Base-by-base conservation (phyloP, 2,797 vertebrate species). In the Odontamblyopus rebecca region DNA sequence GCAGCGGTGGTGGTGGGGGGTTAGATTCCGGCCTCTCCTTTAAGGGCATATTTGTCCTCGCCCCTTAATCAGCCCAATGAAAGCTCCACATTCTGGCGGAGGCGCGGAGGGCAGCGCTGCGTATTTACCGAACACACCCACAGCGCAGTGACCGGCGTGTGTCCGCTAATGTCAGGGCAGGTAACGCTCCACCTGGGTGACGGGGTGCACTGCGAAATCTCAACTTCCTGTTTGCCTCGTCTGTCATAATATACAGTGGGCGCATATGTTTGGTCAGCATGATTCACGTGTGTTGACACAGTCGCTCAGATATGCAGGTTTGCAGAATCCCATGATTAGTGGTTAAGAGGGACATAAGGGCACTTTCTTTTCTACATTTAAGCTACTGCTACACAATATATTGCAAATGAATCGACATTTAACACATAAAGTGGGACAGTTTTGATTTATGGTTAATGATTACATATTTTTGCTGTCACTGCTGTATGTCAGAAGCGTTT, bases 61-160 rank as follows among this genome's bases (percentile, higher is more conserved):
- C 89, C 84, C 87, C 83, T 89, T 92, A 91, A 91, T 93, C 89
- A 91, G 80, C 64, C 77, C 79, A 91, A 91, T 92, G 85, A 93
- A 91, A 92, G 83, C 89, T 81, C 71, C 77, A 80, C 89, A 89
- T 88, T 91, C 83, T 91, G 85, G 63, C 68, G 41, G 62, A 84
- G 82, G 80, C 78, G 59, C 78, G 76, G 84, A 80, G 85, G 84
- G 77, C 83, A 83, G 82, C 69, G 87, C 89, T 90, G 89, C 82
- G 90, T 93, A 90, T 93, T 93, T 93, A 93, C 88, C 87, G 91
- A 93, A 93, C 91, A 91, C 85, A 83, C 85, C 85, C 79, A 81
- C 86, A 81, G 78, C 82, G 78, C 77, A 86, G 80, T 85, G 83
- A 90, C 89, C 85, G 76, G 70, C 68, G 77, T 68, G 60, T n/a